Percentiles rank a stretch among this genome's conserved stretches.
Conservation (phyloP, 2,888 invertebrate species). For the Onthophagus sagittarius region DNA sequence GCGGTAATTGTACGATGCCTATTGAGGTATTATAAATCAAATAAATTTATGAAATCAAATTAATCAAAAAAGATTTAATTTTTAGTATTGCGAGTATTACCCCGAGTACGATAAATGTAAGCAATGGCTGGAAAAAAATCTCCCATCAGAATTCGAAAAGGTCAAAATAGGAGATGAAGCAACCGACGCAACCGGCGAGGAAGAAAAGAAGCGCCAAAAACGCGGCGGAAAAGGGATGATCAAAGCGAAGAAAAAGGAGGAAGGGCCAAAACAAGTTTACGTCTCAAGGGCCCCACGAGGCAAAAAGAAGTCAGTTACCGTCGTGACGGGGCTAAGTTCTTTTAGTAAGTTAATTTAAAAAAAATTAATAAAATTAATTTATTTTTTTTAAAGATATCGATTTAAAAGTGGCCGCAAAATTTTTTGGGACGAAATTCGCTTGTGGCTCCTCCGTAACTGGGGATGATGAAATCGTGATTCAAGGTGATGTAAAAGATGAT, state of each 20-base stretch:
- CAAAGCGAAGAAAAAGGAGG: constrained; percentile 92
- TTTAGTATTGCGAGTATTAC: constrained; percentile 92
- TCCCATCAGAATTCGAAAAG: constrained; percentile 91
- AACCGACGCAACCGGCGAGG: constrained; percentile 73
- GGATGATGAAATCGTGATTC: constrained; percentile 98
- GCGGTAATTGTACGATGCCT: constrained; percentile 93
- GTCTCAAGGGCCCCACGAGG: constrained; percentile 90
- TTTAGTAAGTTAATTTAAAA: constrained; percentile 63
- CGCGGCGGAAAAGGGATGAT: constrained; percentile 95
- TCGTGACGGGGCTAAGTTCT: constrained; percentile 91
- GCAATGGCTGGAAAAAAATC: constrained; percentile 90
- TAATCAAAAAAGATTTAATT: not conserved
- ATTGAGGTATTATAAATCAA: constrained; percentile 62
- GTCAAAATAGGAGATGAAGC: constrained; percentile 69
- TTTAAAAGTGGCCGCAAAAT: constrained; percentile 95
- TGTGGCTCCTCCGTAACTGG: constrained; percentile 99
- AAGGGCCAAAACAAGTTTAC: constrained; percentile 79
- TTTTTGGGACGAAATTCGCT: constrained; percentile 95
- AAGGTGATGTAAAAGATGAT: constrained; percentile 98
- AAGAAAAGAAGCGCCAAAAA: constrained; percentile 94
- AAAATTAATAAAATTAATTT: constrained; percentile 4
- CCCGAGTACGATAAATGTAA: constrained; percentile 97
- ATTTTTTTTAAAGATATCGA: constrained; percentile 74
- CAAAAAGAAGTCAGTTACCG: constrained; percentile 98
- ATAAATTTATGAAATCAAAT: constrained; percentile 7